These are phyloP conservation scores for Calycopis cecrops DNA, from an alignment of 1,140 invertebrate genomes.

Conservation along the genomic window DNA sequence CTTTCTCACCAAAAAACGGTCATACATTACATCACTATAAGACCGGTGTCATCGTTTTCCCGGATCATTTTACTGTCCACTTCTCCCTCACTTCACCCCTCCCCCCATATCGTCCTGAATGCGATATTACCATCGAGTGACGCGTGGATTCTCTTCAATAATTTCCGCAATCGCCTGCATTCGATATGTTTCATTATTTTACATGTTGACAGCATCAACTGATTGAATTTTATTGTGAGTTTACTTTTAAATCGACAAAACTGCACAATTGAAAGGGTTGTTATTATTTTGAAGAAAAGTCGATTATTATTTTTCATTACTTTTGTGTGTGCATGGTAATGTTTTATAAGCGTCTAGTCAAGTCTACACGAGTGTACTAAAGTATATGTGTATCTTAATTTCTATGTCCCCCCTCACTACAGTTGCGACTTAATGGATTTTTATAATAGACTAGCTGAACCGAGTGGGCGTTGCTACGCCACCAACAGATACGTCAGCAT, in stretches of 20 bases:
- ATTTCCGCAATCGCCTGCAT: constrained; percentile 4
- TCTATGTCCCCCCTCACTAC: too few relatives aligned
- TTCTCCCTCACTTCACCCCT: neutral
- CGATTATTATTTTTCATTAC: too few relatives aligned
- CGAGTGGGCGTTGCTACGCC: too few relatives aligned
- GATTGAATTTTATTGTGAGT: constrained; percentile 3
- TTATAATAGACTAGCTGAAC: too few relatives aligned
- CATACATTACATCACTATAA: neutral
- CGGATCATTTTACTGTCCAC: constrained; percentile 1
- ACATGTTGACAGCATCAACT: neutral
- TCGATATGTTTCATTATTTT: constrained; percentile 1
- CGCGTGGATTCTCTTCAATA: constrained; percentile 2
- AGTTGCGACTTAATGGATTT: too few relatives aligned
- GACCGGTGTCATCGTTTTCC: constrained; percentile 1
- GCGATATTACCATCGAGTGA: constrained; percentile 5
- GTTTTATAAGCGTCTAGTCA: too few relatives aligned
- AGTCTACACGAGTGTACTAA: too few relatives aligned
- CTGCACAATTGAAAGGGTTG: neutral
- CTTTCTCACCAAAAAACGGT: too few relatives aligned
- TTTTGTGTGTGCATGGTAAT: too few relatives aligned
- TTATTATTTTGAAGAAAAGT: too few relatives aligned
- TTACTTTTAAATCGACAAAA: constrained; percentile 1
- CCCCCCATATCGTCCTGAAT: neutral
- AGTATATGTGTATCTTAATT: too few relatives aligned
- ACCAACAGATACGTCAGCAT: too few relatives aligned